These are phyloP conservation scores for Neogobius melanostomus DNA, from an alignment of 2,113 vertebrate species.

Conservation along the genomic window DNA sequence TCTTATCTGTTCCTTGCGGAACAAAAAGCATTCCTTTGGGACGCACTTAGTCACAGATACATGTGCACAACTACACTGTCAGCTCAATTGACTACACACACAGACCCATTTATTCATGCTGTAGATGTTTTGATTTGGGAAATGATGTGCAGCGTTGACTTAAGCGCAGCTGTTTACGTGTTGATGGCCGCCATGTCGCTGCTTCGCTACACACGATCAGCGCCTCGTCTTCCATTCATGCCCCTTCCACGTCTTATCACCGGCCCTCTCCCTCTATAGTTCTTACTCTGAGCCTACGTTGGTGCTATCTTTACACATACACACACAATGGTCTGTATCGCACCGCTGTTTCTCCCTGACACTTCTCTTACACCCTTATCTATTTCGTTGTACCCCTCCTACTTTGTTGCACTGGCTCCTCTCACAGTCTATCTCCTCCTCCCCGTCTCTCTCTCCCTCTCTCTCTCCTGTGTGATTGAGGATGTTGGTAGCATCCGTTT, in stretches of 20 bases:
- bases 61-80: constrained; percentile 1
- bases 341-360: constrained; percentile 61
- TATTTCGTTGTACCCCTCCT: constrained; percentile 37
- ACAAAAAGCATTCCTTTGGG: constrained; percentile 24
- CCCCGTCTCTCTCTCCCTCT: constrained; percentile 6
- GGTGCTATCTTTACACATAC: constrained; percentile 31
- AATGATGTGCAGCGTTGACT: constrained; percentile 8
- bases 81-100: constrained; percentile 6
- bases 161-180: constrained; percentile 37
- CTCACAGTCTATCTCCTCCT: constrained; percentile 29
- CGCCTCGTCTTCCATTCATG: constrained; percentile 57
- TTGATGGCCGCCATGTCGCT: constrained; percentile 31
- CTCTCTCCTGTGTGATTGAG: constrained; percentile 45
- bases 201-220: constrained; percentile 40
- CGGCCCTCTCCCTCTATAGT: constrained; percentile 17
- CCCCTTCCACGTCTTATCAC: constrained; percentile 34
- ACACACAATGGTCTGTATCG: constrained; percentile 42
- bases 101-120: constrained; percentile 11
- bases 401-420: constrained; percentile 38
- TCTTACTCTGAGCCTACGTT: constrained; percentile 16
- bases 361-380: constrained; percentile 58
- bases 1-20: constrained; percentile 40
- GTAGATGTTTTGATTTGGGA: constrained; percentile 1
- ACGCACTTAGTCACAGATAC: constrained; percentile 18
- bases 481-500: constrained; percentile 70